Percentiles rank a stretch among this genome's conserved stretches.
Evolutionary conservation across 1,140 invertebrate species (phyloP).

Genomic region (Drosophila nigromelanica): DNA sequence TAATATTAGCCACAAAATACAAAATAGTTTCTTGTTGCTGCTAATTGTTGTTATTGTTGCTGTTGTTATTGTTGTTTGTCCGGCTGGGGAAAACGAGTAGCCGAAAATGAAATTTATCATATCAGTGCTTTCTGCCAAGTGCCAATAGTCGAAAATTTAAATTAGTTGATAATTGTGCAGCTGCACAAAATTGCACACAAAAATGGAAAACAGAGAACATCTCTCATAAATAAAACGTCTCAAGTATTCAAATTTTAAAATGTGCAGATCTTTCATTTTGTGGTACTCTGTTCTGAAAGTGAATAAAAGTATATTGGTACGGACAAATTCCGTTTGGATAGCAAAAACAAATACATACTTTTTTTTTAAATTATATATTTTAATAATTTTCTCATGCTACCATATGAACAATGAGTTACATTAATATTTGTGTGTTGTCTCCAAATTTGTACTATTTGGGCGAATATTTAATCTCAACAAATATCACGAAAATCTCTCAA

Average conservation of each 20-base stretch:
- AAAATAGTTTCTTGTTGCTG: constrained; percentile 19
- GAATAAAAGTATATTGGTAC: no score
- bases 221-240: not conserved
- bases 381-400: no score
- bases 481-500: no score
- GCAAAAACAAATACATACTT: no score
- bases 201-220: not conserved
- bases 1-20: constrained; percentile 41
- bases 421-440: no score
- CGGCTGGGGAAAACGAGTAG: constrained; percentile 21
- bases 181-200: constrained; percentile 5
- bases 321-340: no score
- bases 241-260: not conserved
- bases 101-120: constrained; percentile 25
- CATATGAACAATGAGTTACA: no score
- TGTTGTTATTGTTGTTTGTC: constrained; percentile 2
- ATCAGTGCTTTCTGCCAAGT: constrained; percentile 22
- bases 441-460: no score
- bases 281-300: no score
- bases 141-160: constrained; percentile 40
- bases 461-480: no score
- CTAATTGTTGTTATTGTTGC: constrained; percentile 20
- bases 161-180: constrained; percentile 39
- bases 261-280: not conserved
- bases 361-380: no score